Conservation (phyloP, 92 coral and sea anemone genomes). For the Ricordea florida region DNA sequence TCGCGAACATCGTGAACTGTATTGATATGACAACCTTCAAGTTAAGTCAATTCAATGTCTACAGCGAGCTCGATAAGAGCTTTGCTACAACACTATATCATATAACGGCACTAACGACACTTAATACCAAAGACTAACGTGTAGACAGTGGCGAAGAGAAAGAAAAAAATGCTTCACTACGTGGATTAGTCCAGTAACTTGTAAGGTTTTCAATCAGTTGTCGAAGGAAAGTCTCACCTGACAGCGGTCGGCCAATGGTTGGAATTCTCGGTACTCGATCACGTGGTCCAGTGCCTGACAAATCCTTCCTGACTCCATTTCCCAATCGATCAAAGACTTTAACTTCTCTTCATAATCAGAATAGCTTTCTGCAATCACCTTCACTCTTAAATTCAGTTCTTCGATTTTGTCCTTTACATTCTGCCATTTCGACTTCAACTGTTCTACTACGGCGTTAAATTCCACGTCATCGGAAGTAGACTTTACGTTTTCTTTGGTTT, state of each 20-base stretch:
- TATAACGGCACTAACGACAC: no score
- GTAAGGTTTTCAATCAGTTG: background rate
- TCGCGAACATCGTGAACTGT: no score
- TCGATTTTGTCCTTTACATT: conserved; percentile 48
- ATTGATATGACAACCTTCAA: no score
- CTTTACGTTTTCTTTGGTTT: conserved; percentile 39
- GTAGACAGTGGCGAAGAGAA: no score
- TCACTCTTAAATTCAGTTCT: conserved; percentile 43
- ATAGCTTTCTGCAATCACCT: conserved; percentile 63
- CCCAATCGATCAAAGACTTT: conserved; percentile 48
- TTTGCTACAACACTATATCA: no score
- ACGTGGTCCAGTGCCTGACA: conserved; percentile 54
- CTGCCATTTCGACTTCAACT: conserved; percentile 54
- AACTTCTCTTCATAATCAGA: conserved; percentile 60
- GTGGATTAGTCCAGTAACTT: no score
- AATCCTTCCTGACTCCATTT: conserved; percentile 38
- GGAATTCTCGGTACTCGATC: conserved; percentile 60
- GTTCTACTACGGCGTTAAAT: conserved; percentile 7
- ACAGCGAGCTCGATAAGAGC: no score
- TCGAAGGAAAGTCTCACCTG: conserved; percentile 48
- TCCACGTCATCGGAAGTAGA: conserved; percentile 43
- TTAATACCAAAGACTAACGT: no score
- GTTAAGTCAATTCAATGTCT: no score
- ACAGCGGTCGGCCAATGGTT: conserved; percentile 53
- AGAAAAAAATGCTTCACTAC: no score